phyloP scores from a whole-genome alignment of 2,797 vertebrate genomes.

The Cephalopachus bancanus region DNA sequence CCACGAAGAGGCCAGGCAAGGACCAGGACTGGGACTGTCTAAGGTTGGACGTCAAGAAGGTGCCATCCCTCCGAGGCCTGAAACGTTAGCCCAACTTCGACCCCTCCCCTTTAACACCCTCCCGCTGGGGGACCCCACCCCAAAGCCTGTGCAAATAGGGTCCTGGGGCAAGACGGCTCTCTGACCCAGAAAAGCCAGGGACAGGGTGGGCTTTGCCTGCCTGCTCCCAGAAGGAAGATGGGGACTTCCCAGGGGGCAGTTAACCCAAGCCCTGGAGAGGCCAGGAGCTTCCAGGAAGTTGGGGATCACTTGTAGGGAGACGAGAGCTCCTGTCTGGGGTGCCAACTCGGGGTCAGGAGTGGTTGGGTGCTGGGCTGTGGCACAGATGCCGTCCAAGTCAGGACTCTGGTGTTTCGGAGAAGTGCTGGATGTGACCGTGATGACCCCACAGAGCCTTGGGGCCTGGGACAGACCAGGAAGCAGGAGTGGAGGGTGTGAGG shows the following conservation, averaged over 20 bases:
- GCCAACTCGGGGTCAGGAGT: neutral
- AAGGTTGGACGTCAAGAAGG: neutral
- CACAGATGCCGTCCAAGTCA: neutral
- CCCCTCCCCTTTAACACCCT: neutral
- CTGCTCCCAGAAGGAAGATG: neutral
- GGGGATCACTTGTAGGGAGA: neutral
- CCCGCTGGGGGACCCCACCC: neutral
- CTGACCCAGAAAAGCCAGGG: neutral
- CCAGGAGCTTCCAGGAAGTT: neutral
- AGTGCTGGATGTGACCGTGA: neutral
- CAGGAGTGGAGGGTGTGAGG: rapidly evolving
- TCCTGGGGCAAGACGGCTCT: neutral
- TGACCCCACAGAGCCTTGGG: neutral
- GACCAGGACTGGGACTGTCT: neutral
- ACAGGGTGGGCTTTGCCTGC: neutral
- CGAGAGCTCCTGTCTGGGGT: no score
- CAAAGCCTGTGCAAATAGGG: neutral
- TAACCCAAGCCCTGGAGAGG: no score
- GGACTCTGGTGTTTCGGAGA: neutral
- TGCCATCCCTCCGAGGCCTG: neutral
- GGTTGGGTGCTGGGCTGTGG: neutral
- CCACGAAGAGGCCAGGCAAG: neutral
- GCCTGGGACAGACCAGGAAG: neutral
- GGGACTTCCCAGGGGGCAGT: neutral
- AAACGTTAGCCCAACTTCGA: neutral